Evolutionary conservation across 2,113 vertebrate genomes (phyloP).

Genomic region (Meleagris gallopavo): DNA sequence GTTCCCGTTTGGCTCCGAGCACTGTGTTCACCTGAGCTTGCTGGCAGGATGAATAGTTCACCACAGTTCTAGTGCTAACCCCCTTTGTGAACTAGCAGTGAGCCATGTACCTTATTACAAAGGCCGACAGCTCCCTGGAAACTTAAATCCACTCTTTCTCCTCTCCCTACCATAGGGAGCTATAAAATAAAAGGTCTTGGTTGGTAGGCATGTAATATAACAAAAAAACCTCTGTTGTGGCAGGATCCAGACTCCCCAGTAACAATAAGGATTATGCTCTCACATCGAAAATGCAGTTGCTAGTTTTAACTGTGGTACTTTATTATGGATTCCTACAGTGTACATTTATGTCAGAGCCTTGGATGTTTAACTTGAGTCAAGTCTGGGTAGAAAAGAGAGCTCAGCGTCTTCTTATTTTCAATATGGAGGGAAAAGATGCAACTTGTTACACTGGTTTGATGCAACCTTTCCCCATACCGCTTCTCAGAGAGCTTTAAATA

Average conservation of each 20-base stretch:
- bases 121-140: constrained; percentile 66
- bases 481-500: constrained; percentile 63
- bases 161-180: constrained; percentile 38
- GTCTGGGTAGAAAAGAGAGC: not conserved
- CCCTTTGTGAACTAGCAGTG: constrained; percentile 70
- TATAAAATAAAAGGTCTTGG: constrained; percentile 61
- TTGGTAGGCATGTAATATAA: constrained; percentile 64
- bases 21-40: constrained; percentile 62
- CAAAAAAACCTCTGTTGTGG: constrained; percentile 48
- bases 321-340: constrained; percentile 51
- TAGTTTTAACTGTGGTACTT: constrained; percentile 45
- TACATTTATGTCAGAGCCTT: not conserved
- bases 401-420: not conserved
- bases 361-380: constrained; percentile 38
- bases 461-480: constrained; percentile 3
- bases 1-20: constrained; percentile 45
- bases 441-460: not conserved
- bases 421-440: not conserved
- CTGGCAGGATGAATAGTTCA: constrained; percentile 62
- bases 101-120: constrained; percentile 66
- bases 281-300: constrained; percentile 21
- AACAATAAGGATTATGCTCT: constrained; percentile 55
- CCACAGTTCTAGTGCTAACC: constrained; percentile 30
- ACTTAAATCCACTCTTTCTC: constrained; percentile 62
- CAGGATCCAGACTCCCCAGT: constrained; percentile 40